phyloP scores from a whole-genome alignment of 2,888 invertebrate genomes.

The Axea sp. region DNA sequence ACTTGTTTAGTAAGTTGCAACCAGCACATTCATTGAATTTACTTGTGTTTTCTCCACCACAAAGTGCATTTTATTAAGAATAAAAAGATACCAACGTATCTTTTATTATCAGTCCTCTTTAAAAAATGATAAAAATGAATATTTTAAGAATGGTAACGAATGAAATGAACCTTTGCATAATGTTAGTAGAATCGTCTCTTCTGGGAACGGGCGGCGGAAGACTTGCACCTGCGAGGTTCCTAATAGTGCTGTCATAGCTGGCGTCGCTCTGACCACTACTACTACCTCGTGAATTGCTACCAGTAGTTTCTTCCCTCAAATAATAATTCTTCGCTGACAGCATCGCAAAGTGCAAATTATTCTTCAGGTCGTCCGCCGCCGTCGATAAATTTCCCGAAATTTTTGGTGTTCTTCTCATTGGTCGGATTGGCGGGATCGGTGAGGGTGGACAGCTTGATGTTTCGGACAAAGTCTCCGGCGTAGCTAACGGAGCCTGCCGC shows the following conservation, averaged over 20 bases:
- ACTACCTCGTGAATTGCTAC: conserved; percentile 70
- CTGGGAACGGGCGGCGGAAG: conserved; percentile 77
- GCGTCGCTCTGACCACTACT: conserved; percentile 76
- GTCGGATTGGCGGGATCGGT: conserved; percentile 82
- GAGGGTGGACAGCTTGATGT: conserved; percentile 87
- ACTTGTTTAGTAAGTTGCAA: no score
- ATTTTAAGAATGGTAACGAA: no score
- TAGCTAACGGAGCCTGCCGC: conserved; percentile 87
- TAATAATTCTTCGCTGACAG: conserved; percentile 76
- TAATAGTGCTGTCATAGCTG: conserved; percentile 75
- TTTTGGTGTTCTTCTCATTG: conserved; percentile 84
- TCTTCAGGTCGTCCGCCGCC: conserved; percentile 84
- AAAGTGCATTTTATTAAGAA: no score
- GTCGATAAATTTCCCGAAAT: conserved; percentile 84
- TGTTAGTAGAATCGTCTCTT: conserved; percentile 73
- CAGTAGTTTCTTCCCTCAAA: conserved; percentile 66
- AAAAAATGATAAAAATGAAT: no score
- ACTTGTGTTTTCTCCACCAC: no score
- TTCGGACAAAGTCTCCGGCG: conserved; percentile 90
- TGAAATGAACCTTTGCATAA: conserved; percentile 70
- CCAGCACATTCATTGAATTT: no score
- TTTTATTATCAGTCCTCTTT: no score
- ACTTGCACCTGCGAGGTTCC: conserved; percentile 68
- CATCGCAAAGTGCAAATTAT: conserved; percentile 78
- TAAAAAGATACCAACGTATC: no score